Evolutionary conservation across 1,140 invertebrate genomes (phyloP).

Genomic region (Propsilocerus akamusi): DNA sequence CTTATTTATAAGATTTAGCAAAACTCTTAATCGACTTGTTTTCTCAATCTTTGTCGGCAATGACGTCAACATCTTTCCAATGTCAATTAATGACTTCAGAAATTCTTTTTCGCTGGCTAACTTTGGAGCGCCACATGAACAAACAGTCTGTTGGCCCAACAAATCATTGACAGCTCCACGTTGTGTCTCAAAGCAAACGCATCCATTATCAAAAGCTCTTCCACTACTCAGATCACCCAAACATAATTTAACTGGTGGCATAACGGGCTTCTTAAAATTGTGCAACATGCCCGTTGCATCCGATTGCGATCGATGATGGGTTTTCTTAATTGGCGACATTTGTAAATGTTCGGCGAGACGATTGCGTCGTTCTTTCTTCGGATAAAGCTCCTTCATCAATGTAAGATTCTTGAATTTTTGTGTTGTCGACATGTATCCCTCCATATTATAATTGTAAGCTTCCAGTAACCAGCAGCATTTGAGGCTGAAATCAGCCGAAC

Average conservation of each 20-base stretch:
- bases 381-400: slow-evolving; percentile 24
- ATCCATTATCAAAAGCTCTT: slow-evolving; percentile 90
- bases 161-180: slow-evolving; percentile 54
- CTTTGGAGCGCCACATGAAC: slow-evolving; percentile 59
- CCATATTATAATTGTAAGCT: slow-evolving; percentile 44
- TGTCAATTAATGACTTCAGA: slow-evolving; percentile 66
- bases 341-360: slow-evolving; percentile 9
- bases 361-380: slow-evolving; percentile 30
- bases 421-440: slow-evolving; percentile 14
- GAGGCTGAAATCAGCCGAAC: slow-evolving; percentile 86
- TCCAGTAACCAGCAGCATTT: slow-evolving; percentile 91
- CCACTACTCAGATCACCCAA: slow-evolving; percentile 85
- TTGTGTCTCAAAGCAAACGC: slow-evolving; percentile 49
- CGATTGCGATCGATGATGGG: slow-evolving; percentile 61
- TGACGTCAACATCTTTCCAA: slow-evolving; percentile 76
- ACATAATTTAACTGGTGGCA: slow-evolving; percentile 38
- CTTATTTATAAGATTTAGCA: slow-evolving; percentile 81
- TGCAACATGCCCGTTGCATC: slow-evolving; percentile 55
- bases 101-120: slow-evolving; percentile 75
- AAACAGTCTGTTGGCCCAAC: slow-evolving; percentile 48
- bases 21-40: slow-evolving; percentile 75
- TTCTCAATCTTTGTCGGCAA: slow-evolving; percentile 89
- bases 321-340: slow-evolving; percentile 18
- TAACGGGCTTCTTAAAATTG: slow-evolving; percentile 16
- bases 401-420: slow-evolving; percentile 25